Conservation (phyloP, 2,888 invertebrate genomes). For the Acanthosoma haemorrhoidale region DNA sequence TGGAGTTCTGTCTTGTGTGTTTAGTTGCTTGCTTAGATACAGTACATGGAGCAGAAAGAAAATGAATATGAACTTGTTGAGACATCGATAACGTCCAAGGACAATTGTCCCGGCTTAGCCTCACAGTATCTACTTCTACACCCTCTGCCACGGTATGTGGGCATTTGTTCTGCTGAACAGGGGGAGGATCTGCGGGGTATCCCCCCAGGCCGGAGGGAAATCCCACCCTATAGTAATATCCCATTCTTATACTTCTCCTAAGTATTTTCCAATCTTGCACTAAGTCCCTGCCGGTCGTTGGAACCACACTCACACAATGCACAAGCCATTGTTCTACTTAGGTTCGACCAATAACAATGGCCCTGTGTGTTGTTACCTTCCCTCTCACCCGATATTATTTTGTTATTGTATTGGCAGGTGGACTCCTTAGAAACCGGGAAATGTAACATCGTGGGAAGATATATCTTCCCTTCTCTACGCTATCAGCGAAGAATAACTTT, state of each 20-base stretch:
- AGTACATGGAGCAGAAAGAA: too few relatives aligned
- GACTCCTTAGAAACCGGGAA: too few relatives aligned
- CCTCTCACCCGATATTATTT: neutral
- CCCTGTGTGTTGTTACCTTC: neutral
- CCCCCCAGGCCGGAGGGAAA: neutral
- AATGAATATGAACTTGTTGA: too few relatives aligned
- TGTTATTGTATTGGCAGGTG: neutral
- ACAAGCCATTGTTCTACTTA: neutral
- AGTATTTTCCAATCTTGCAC: constrained; percentile 3
- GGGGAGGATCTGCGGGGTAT: neutral
- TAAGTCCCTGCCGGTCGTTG: neutral
- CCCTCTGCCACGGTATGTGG: neutral
- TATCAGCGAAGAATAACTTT: too few relatives aligned
- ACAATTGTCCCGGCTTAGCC: too few relatives aligned
- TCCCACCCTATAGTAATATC: constrained; percentile 2
- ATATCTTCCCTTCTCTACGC: too few relatives aligned
- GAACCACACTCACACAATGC: too few relatives aligned
- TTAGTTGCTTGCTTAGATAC: too few relatives aligned
- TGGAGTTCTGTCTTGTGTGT: too few relatives aligned
- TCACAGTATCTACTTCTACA: neutral
- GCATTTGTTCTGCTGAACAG: neutral
- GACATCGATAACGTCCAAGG: too few relatives aligned
- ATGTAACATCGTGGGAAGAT: too few relatives aligned
- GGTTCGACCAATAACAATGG: neutral
- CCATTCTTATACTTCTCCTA: neutral